Base-by-base conservation (phyloP, 2,888 invertebrate species). In the Cybosia mesomella region DNA sequence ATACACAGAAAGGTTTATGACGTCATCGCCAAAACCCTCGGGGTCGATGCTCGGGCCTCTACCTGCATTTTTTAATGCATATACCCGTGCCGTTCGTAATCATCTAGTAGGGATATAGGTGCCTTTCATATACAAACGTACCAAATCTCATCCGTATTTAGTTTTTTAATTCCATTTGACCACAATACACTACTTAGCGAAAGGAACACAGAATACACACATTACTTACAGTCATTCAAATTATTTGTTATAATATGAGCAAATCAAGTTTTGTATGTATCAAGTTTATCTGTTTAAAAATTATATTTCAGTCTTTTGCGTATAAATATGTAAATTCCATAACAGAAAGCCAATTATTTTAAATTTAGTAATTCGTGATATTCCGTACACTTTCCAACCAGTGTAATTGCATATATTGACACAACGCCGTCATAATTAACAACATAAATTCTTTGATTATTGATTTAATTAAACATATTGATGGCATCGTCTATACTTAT, bases 41-140 rank as follows among this genome's bases (percentile, higher is more conserved):
- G 91, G 94, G 94, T 94, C 94, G 94, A 83, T 91, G 94, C 85
- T 90, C 94, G 90, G 87, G 89, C 84, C 91, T 89, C 88, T 93
- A 94, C 94, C 94, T 94, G 94, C 89, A 89, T 92, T 94, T 94
- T 95, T 94, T 93, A 89, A 89, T 87, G 88, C 93, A 92, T 90
- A 91, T 92, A 92, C 85, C 82, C 68, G 85, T 91, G 89, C 92
- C 90, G 90, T 86, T 88, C 90, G 83, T 87, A 87, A 86, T 91
- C 85, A 78, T 82, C 80, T 69, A 83, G 81, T 85, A 89, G 84
- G 84, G 86, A 85, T 83, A 85, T 73, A 78, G 83, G 83, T 85
- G 84, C 81, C 82, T 83, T 83, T 83, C 82, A 67, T 73, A 43
- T 5, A 32, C 49, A 28, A 61, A 43, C 28, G 28, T 28, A 49